phyloP scores from a whole-genome alignment of 2,888 invertebrate genomes.

The Periphyllus acericola region DNA sequence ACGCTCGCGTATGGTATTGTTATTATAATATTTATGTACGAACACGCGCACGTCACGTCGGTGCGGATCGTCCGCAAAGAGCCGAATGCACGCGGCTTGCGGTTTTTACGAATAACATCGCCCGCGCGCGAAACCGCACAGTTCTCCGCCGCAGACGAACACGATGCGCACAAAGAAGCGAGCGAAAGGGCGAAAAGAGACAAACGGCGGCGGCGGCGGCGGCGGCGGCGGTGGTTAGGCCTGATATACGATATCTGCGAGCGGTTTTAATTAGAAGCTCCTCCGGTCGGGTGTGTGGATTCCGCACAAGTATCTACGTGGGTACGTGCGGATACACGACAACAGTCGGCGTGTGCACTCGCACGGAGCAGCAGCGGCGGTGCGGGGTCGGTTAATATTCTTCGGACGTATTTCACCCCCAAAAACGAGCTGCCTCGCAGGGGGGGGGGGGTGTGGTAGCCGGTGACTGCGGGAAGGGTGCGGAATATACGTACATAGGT shows the following conservation, averaged over 20 bases:
- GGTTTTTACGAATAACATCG: background rate
- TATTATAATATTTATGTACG: background rate
- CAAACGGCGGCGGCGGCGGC: background rate
- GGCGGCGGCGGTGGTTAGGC: background rate
- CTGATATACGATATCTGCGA: slow-evolving; percentile 58
- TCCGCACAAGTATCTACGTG: background rate
- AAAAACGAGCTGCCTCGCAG: background rate
- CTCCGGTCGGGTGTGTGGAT: background rate
- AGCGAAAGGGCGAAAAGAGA: background rate
- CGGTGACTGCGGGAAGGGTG: background rate
- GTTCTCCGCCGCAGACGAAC: background rate
- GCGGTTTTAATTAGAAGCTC: slow-evolving; percentile 58
- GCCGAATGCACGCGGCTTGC: background rate
- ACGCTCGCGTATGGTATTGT: background rate
- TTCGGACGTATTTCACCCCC: slow-evolving; percentile 50
- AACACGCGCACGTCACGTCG: background rate
- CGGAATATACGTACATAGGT: background rate
- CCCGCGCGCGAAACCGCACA: background rate
- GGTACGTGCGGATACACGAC: background rate
- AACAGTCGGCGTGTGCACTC: background rate
- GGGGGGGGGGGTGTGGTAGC: too few relatives aligned
- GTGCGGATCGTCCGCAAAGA: background rate
- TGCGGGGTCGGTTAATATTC: slow-evolving; percentile 48
- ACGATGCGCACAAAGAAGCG: background rate
- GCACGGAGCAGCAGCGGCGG: background rate